A percentile compares a stretch with the other conserved stretches of the same genome.
phyloP scores from a whole-genome alignment of 2,888 invertebrate species.

The Yponomeuta evonymella region DNA sequence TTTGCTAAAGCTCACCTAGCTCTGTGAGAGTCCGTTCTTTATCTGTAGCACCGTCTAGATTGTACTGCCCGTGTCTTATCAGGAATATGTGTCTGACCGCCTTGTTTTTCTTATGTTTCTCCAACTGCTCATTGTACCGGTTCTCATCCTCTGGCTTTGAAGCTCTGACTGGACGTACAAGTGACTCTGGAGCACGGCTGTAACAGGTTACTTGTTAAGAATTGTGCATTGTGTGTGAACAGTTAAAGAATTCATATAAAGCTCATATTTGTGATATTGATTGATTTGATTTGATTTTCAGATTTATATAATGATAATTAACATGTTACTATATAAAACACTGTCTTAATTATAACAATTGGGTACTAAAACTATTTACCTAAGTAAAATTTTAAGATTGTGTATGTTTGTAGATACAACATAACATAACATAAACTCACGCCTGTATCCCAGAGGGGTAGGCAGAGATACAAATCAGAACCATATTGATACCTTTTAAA shows the following conservation, averaged over 20 bases:
- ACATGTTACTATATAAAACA: too few species aligned
- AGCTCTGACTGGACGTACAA: conserved; percentile 78
- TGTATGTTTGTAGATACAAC: too few species aligned
- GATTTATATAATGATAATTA: too few species aligned
- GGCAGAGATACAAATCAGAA: too few species aligned
- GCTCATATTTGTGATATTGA: too few species aligned
- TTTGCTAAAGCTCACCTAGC: conserved; percentile 77
- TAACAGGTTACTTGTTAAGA: conserved; percentile 12
- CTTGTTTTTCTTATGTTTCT: conserved; percentile 77
- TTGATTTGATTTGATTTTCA: too few species aligned
- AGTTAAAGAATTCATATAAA: neutral
- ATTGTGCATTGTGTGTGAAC: neutral
- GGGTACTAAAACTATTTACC: too few species aligned
- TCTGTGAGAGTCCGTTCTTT: conserved; percentile 85
- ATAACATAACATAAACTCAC: too few species aligned
- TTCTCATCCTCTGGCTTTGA: conserved; percentile 78
- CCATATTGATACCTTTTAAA: too few species aligned
- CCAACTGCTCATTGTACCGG: conserved; percentile 79
- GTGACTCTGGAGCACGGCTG: conserved; percentile 84
- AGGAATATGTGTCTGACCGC: conserved; percentile 90
- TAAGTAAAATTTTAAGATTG: too few species aligned
- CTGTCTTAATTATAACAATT: too few species aligned
- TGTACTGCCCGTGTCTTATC: conserved; percentile 97
- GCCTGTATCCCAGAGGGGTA: too few species aligned
- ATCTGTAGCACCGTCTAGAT: conserved; percentile 83